Percentiles rank a stretch among this genome's conserved stretches.
phyloP scores from a whole-genome alignment of 2,888 invertebrate species.

The Seira ritae region DNA sequence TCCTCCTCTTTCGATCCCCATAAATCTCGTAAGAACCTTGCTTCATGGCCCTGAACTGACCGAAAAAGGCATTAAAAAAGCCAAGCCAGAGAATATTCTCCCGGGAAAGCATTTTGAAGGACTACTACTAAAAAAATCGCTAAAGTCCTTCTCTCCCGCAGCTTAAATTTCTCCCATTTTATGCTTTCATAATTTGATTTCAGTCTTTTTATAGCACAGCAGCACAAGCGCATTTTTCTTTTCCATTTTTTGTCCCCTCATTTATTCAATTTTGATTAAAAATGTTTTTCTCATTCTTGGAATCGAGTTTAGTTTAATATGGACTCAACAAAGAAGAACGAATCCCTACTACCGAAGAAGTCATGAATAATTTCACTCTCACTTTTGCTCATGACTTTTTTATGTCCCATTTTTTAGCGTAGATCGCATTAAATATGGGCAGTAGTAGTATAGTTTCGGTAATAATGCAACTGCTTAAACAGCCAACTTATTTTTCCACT shows the following conservation, averaged over 20 bases:
- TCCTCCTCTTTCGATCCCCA: constrained; percentile 22
- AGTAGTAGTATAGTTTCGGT: no score
- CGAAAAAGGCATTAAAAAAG: not conserved
- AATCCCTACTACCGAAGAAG: not conserved
- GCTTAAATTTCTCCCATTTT: not conserved
- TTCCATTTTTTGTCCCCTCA: not conserved
- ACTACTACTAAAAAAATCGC: not conserved
- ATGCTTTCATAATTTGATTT: not conserved
- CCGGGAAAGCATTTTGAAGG: no score
- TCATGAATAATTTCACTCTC: constrained; percentile 53
- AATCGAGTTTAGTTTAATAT: not conserved
- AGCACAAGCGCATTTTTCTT: not conserved
- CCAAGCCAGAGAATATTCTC: no score
- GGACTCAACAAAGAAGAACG: not conserved
- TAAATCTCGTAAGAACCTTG: constrained; percentile 36
- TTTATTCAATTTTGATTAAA: constrained; percentile 11
- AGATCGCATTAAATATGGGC: no score
- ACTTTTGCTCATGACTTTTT: constrained; percentile 7
- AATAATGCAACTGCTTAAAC: no score
- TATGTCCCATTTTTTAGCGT: not conserved
- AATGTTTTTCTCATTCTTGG: not conserved
- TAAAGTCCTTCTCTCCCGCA: not conserved
- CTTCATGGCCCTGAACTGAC: not conserved
- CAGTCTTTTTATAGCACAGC: not conserved
- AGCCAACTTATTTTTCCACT: no score